Evolutionary conservation across 2,797 vertebrate genomes (phyloP).

Genomic region (Cossypha dichroa): DNA sequence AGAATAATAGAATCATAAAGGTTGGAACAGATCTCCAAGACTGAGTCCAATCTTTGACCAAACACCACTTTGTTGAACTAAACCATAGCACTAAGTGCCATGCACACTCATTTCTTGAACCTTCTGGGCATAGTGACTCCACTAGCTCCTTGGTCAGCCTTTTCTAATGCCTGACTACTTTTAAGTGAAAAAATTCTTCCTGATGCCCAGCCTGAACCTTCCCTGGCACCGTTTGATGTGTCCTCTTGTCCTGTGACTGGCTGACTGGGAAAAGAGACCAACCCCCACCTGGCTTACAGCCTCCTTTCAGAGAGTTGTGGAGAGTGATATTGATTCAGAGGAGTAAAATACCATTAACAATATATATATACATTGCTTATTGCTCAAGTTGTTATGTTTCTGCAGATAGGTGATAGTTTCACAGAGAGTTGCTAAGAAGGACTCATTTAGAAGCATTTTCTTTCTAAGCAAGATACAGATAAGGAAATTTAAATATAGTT

Average conservation of each 20-base stretch:
- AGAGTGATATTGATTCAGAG: not conserved
- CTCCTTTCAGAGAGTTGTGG: not conserved
- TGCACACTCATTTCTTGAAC: not conserved
- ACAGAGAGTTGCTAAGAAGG: not conserved
- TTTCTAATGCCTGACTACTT: not conserved
- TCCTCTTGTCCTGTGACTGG: not conserved
- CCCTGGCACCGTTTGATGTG: not conserved
- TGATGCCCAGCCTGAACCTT: not conserved
- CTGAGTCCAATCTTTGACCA: not conserved
- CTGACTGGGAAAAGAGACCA: not conserved
- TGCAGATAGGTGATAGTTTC: not conserved
- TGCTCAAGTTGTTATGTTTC: not conserved
- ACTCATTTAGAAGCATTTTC: not conserved
- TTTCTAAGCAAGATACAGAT: not conserved
- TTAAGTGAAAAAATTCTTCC: not conserved
- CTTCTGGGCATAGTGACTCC: not conserved
- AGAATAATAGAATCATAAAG: not conserved
- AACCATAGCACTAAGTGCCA: not conserved
- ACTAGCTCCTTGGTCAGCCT: not conserved
- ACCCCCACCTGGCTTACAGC: not conserved
- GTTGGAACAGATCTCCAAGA: not conserved
- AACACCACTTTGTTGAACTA: not conserved
- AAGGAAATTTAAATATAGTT: not conserved
- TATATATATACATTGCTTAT: not conserved
- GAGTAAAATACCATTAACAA: not conserved